Conservation (phyloP, 2,113 vertebrate genomes). For the Pelecanoides urinatrix region DNA sequence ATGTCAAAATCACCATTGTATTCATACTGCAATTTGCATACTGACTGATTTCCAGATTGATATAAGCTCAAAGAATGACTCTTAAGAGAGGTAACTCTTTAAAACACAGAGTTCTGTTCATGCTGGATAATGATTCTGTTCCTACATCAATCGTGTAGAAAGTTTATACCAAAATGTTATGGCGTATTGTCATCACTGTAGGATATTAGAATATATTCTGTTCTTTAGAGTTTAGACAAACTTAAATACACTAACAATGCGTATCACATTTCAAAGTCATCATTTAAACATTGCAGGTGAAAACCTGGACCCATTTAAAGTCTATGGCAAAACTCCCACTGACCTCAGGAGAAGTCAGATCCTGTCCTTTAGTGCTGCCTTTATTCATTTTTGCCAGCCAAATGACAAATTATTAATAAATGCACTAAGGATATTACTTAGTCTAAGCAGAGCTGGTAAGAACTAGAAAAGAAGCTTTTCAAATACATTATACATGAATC, state of each 20-base stretch:
- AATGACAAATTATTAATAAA: constrained; percentile 37
- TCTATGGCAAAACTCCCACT: not conserved
- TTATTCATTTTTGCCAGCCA: not conserved
- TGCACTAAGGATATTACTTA: not conserved
- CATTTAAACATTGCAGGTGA: not conserved
- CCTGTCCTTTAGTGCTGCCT: not conserved
- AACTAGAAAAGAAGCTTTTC: constrained; percentile 33
- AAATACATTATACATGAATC: constrained; percentile 58
- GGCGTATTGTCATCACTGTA: not conserved
- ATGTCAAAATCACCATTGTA: not conserved
- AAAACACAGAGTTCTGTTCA: not conserved
- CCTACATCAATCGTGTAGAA: not conserved
- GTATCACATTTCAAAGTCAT: not conserved
- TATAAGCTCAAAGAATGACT: not conserved
- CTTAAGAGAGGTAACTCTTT: not conserved
- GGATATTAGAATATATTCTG: not conserved
- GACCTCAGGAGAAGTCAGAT: not conserved
- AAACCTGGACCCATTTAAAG: not conserved
- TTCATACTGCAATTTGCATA: not conserved
- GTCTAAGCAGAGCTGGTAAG: constrained; percentile 10
- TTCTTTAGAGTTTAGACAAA: not conserved
- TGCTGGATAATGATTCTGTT: not conserved
- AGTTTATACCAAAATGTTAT: not conserved
- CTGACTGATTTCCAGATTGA: not conserved
- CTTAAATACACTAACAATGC: not conserved